Percentiles rank a stretch among this genome's conserved stretches.
phyloP scores from a whole-genome alignment of 2,888 invertebrate species.

The Calephelis perditalis region DNA sequence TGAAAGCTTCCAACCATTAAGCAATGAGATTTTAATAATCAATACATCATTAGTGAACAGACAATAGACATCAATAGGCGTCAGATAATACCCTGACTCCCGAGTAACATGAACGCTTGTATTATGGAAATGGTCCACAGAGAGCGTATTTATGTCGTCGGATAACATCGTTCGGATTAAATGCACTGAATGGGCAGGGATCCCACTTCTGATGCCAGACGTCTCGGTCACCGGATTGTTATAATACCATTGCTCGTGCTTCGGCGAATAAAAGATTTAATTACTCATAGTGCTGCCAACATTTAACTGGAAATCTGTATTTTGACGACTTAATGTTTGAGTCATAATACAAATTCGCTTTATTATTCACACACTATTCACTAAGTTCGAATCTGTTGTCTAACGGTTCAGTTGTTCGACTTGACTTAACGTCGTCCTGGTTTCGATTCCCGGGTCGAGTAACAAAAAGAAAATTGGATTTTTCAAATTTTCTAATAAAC shows the following conservation, averaged over 20 bases:
- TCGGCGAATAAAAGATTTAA: slow-evolving; percentile 31
- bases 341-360: no score
- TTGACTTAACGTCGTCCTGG: no score
- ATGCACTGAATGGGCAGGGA: slow-evolving; percentile 38
- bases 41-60: slow-evolving; percentile 27
- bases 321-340: no score
- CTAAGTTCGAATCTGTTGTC: no score
- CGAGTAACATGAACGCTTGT: no score
- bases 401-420: no score
- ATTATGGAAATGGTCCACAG: no score
- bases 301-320: slow-evolving; percentile 17
- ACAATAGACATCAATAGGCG: slow-evolving; percentile 16
- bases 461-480: no score
- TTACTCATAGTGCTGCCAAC: slow-evolving; percentile 32
- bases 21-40: neutral
- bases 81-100: no score
- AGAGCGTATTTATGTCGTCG: slow-evolving; percentile 29
- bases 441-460: no score
- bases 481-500: no score
- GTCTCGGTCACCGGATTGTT: slow-evolving; percentile 41
- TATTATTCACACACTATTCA: no score
- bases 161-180: slow-evolving; percentile 40
- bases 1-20: neutral
- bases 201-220: slow-evolving; percentile 33
- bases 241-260: slow-evolving; percentile 37